Percentiles rank a stretch among this genome's conserved stretches.
phyloP scores from a whole-genome alignment of 2,113 vertebrate genomes.

The Sinocyclocheilus rhinocerous region DNA sequence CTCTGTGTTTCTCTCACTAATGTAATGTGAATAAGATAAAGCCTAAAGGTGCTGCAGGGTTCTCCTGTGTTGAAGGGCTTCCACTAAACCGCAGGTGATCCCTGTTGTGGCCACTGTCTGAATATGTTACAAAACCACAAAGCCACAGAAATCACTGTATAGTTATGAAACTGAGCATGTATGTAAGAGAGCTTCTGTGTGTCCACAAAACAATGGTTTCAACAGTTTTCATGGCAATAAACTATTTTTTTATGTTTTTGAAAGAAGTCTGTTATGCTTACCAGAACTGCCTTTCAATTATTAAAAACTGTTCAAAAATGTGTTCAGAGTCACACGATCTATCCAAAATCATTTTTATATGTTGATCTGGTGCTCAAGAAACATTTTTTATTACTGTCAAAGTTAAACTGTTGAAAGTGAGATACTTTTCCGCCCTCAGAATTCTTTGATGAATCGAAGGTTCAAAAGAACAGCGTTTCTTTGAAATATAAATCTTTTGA shows the following conservation, averaged over 20 bases:
- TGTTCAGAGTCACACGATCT: not conserved
- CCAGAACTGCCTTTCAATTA: too few species aligned
- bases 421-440: not conserved
- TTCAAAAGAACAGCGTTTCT: not conserved
- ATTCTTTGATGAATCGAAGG: not conserved
- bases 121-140: slow-evolving; percentile 7
- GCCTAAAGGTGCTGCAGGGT: not conserved
- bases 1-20: not conserved
- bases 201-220: not conserved
- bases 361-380: not conserved
- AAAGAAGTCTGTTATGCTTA: too few species aligned
- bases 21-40: not conserved
- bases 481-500: not conserved
- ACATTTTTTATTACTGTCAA: not conserved
- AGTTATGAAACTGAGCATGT: not conserved
- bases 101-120: slow-evolving; percentile 10
- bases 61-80: not conserved
- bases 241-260: too few species aligned
- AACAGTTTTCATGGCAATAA: too few species aligned
- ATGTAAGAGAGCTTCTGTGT: not conserved
- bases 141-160: slow-evolving; percentile 5
- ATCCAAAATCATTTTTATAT: not conserved
- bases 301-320: too few species aligned
- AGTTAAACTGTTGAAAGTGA: not conserved
- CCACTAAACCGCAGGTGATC: not conserved